Evolutionary conservation across 2,113 vertebrate genomes (phyloP).

Genomic region (Stegastes partitus): DNA sequence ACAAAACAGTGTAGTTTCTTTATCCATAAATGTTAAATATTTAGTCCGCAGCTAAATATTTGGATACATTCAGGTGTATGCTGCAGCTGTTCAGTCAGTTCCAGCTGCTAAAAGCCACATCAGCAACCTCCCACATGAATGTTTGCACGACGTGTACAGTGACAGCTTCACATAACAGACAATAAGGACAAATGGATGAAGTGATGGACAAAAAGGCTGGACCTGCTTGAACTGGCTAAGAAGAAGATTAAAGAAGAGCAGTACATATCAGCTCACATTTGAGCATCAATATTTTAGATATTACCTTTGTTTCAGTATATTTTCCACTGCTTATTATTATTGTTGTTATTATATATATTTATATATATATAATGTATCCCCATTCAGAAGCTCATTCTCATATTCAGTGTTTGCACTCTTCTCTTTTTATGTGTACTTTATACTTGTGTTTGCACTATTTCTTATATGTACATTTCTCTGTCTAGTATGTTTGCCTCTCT

Average conservation of each 20-base stretch:
- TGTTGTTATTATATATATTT: no score
- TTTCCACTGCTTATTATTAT: no score
- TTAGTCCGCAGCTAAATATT: conserved; percentile 20
- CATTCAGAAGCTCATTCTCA: no score
- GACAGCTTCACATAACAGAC: background rate
- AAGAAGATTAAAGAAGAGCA: no score
- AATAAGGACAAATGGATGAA: background rate
- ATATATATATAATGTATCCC: no score
- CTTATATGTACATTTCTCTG: no score
- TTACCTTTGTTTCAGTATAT: background rate
- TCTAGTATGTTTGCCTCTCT: no score
- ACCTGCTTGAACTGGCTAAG: no score
- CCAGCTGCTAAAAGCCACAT: background rate
- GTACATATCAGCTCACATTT: background rate
- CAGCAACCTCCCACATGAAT: background rate
- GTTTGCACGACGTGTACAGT: background rate
- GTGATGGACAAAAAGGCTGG: background rate
- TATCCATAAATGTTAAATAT: background rate
- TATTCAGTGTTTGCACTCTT: no score
- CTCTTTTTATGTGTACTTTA: no score
- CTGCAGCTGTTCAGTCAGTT: background rate
- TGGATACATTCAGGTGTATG: background rate
- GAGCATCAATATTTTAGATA: background rate
- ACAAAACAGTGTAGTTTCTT: background rate
- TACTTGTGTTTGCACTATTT: no score